These are phyloP conservation scores for Linepithema humile DNA, from an alignment of 1,140 invertebrate genomes.

Conservation along the genomic window DNA sequence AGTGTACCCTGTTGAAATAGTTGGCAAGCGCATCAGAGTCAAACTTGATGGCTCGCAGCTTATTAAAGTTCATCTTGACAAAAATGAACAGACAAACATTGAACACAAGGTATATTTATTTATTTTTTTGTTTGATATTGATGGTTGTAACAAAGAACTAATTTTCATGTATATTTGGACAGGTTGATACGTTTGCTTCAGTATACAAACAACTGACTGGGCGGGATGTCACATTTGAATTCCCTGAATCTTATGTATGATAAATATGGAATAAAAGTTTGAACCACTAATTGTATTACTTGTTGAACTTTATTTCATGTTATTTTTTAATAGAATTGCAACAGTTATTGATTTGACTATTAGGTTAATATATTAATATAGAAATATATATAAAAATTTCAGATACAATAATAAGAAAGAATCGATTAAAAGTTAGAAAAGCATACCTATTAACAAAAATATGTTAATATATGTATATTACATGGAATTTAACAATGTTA, in stretches of 20 bases:
- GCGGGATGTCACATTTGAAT: constrained; percentile 99
- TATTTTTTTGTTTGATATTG: not conserved
- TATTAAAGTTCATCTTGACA: constrained; percentile 99
- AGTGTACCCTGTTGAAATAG: constrained; percentile 99
- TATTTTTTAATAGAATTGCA: not conserved
- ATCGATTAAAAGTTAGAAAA: no score
- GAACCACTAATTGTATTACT: constrained; percentile 46
- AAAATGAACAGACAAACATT: constrained; percentile 99
- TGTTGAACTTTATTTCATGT: not conserved
- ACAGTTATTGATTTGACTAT: not conserved
- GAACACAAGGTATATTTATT: constrained; percentile 95
- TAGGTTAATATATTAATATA: not conserved
- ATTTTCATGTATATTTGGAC: constrained; percentile 80
- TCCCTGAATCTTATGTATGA: constrained; percentile 98
- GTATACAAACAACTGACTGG: constrained; percentile 99
- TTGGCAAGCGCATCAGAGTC: constrained; percentile 98
- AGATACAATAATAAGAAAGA: no score
- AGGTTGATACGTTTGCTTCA: constrained; percentile 98
- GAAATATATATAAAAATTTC: no score
- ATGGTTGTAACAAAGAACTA: not conserved
- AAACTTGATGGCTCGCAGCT: constrained; percentile 98
- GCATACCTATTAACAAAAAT: no score
- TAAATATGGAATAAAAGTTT: constrained; percentile 83
- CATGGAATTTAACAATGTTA: no score
- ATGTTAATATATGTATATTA: no score